Evolutionary conservation across 1,140 invertebrate genomes (phyloP).

Genomic region (Tetranychus urticae): DNA sequence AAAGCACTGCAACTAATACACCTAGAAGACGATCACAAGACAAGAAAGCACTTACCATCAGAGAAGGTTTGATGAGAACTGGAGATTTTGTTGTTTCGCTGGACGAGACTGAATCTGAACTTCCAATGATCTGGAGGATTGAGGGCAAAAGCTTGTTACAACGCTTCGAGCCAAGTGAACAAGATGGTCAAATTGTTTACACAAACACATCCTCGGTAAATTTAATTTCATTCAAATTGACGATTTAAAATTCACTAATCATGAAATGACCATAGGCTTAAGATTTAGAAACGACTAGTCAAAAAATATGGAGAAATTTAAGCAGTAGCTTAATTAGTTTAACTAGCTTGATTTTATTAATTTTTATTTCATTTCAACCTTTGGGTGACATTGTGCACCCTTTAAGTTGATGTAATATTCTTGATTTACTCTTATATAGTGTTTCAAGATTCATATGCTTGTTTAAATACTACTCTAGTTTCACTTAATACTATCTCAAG

Average conservation of each 20-base stretch:
- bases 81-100: slow-evolving; percentile 62
- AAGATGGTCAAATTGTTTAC: slow-evolving; percentile 52
- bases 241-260: background rate
- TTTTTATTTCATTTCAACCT: too few relatives aligned
- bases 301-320: too few relatives aligned
- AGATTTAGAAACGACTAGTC: too few relatives aligned
- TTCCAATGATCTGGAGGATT: slow-evolving; percentile 58
- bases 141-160: slow-evolving; percentile 62
- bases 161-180: slow-evolving; percentile 57
- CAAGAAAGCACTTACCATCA: slow-evolving; percentile 5
- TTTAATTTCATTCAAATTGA: slow-evolving; percentile 4
- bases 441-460: too few relatives aligned
- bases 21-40: slow-evolving; percentile 8
- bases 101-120: slow-evolving; percentile 40
- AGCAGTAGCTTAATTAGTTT: too few relatives aligned
- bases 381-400: too few relatives aligned
- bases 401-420: too few relatives aligned
- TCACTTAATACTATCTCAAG: too few relatives aligned
- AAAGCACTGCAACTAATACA: slow-evolving; percentile 2
- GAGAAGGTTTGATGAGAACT: slow-evolving; percentile 27
- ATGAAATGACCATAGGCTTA: too few relatives aligned
- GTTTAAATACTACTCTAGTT: too few relatives aligned
- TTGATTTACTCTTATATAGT: too few relatives aligned
- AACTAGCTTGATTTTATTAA: too few relatives aligned
- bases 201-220: slow-evolving; percentile 62